A percentile compares a stretch with the other conserved stretches of the same genome.
Evolutionary conservation across 2,113 vertebrate genomes (phyloP).

Genomic region (Hydrochoerus hydrochaeris): DNA sequence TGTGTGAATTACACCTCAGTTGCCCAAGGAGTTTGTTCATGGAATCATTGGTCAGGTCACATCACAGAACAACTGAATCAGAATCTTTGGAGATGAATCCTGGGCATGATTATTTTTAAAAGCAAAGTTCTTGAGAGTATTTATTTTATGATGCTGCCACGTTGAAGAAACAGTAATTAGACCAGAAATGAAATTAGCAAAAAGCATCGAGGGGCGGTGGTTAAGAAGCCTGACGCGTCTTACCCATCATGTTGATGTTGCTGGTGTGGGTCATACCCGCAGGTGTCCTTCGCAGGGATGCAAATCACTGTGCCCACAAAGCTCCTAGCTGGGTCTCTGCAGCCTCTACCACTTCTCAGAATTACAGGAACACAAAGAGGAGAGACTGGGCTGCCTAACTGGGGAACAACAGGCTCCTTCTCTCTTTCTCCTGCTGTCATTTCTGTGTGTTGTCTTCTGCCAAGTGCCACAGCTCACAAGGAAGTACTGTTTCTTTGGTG

Average conservation of each 20-base stretch:
- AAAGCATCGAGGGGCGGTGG: background rate
- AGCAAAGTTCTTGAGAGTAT: background rate
- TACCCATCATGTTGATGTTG: background rate
- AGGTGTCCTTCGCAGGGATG: background rate
- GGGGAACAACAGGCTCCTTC: background rate
- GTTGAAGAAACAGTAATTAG: background rate
- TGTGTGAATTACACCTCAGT: background rate
- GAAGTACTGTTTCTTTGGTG: background rate
- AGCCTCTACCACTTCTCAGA: background rate
- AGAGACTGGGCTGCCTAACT: background rate
- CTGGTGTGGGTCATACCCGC: background rate
- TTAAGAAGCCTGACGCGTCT: background rate
- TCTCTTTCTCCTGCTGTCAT: background rate
- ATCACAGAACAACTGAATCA: background rate
- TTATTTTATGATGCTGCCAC: background rate
- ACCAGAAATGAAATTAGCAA: background rate
- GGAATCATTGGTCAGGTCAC: background rate
- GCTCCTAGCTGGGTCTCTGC: background rate
- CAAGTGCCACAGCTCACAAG: background rate
- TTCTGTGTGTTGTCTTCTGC: background rate
- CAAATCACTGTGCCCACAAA: background rate
- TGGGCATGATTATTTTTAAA: background rate
- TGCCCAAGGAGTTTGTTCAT: background rate
- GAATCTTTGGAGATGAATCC: too few relatives aligned
- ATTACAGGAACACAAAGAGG: background rate